These are phyloP conservation scores for Pecten maximus DNA, from an alignment of 2,888 invertebrate genomes.

Conservation along the genomic window DNA sequence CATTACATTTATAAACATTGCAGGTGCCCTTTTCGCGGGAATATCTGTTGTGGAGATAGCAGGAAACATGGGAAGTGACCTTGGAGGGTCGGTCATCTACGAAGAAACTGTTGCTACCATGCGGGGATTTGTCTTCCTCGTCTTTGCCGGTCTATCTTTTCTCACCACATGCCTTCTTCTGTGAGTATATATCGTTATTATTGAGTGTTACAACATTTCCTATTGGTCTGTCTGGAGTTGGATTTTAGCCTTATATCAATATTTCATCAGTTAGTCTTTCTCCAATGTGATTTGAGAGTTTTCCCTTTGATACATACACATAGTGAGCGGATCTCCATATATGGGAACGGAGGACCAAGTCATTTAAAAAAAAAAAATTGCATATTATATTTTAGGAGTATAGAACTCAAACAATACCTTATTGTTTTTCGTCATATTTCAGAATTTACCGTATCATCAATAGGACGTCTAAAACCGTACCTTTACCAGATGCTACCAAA, in stretches of 20 bases:
- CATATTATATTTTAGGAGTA: too few species aligned
- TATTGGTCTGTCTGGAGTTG: too few species aligned
- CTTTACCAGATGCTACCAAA: not conserved
- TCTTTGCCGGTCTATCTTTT: conserved; percentile 48
- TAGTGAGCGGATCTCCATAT: too few species aligned
- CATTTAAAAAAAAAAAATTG: too few species aligned
- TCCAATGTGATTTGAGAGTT: too few species aligned
- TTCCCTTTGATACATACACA: too few species aligned
- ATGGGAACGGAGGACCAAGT: too few species aligned
- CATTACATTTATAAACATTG: not conserved
- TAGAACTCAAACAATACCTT: too few species aligned
- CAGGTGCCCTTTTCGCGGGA: conserved; percentile 55
- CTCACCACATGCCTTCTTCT: conserved; percentile 47
- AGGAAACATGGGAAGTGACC: conserved; percentile 45
- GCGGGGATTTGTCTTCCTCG: conserved; percentile 54
- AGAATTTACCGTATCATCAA: not conserved
- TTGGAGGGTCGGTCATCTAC: conserved; percentile 52
- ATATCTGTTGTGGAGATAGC: conserved; percentile 52
- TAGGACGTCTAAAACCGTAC: not conserved
- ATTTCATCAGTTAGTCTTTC: too few species aligned
- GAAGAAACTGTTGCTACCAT: conserved; percentile 52
- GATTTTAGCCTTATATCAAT: too few species aligned
- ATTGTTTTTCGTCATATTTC: not conserved
- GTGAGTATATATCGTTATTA: conserved; percentile 50
- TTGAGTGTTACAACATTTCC: too few species aligned